Base-by-base conservation (phyloP, 2,797 vertebrate species). In the Novumbra hubbsi region DNA sequence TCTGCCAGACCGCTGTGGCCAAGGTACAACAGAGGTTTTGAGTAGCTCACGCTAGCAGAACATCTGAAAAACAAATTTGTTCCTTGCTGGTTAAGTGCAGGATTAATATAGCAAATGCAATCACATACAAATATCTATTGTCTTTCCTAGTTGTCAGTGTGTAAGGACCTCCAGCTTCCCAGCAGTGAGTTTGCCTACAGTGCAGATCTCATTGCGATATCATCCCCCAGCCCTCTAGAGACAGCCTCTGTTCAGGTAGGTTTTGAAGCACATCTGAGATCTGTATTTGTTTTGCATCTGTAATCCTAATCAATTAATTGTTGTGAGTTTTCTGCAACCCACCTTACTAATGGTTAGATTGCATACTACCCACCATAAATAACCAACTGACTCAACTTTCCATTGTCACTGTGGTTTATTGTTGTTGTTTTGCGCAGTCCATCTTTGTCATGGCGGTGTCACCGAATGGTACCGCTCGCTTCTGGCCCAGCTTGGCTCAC, bases 111-210 rank as follows among this genome's bases (percentile, higher is more conserved):
- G 32, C 9, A 45, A 45, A 45, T 45, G 12, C 41, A 45, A 14
- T 45, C 11, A 3, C 41, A 45, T 45, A 57, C 21, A 60, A 27
- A 60, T 24, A 60, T 60, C 17, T 63, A 16, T 79, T n/a, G 79
- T 30, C 24, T 69, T 2, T 60, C 76, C 4, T 77, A 99, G 98
- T 80, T 96, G 72, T 96, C 95, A 0, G 92, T 96, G 24, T 99
- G 96, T 84, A 99, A 98, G 85, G 97, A 98, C 72, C 94, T 99
- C 48, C 97, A 96, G 88, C 87, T 99, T 57, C 95, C 97, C 19
- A 84, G 89, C 81, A 96, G 96, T 72, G 95, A 96, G 60, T 94
- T 90, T 80, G 87, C 79, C 0, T 94, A 91, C 89, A 93, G 85
- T 0, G 94, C 96, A 4, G 92, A 94, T 80, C 92, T 97, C n/a